Evolutionary conservation across 2,797 vertebrate genomes (phyloP).

Genomic region (Micrastur ruficollis): DNA sequence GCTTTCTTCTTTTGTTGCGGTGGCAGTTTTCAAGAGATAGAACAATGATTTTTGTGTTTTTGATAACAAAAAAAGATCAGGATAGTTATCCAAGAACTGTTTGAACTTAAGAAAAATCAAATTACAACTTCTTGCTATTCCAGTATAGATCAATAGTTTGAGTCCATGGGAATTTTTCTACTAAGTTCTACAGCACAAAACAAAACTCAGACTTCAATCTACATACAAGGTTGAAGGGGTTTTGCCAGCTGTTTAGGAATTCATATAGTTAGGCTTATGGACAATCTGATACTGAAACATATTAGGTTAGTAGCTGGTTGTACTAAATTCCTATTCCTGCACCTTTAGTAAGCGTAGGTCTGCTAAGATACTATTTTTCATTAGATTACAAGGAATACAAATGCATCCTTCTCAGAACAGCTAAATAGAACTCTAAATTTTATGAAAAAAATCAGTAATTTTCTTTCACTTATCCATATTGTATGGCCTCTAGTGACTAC

Average conservation of each 20-base stretch:
- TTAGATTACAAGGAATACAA: background rate
- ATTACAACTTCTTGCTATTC: background rate
- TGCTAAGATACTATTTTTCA: background rate
- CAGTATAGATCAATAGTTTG: background rate
- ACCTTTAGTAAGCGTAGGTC: background rate
- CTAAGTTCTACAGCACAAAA: background rate
- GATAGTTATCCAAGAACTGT: background rate
- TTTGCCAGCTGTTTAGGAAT: background rate
- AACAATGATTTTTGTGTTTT: background rate
- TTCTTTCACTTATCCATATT: background rate
- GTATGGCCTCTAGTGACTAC: background rate
- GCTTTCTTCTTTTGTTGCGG: background rate
- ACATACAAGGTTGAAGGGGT: background rate
- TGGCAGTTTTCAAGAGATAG: background rate
- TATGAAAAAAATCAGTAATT: background rate
- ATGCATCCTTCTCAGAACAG: background rate
- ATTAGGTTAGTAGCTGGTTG: background rate
- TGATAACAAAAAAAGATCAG: background rate
- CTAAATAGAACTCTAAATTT: background rate
- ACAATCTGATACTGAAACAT: background rate
- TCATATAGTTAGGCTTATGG: background rate
- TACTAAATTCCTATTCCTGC: background rate
- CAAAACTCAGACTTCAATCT: background rate
- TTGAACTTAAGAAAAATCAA: background rate
- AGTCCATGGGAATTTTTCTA: background rate